Evolutionary conservation across 2,113 vertebrate genomes (phyloP), one percentile per base, ranked within the genome.

Genomic region (Salvelinus sp.): DNA sequence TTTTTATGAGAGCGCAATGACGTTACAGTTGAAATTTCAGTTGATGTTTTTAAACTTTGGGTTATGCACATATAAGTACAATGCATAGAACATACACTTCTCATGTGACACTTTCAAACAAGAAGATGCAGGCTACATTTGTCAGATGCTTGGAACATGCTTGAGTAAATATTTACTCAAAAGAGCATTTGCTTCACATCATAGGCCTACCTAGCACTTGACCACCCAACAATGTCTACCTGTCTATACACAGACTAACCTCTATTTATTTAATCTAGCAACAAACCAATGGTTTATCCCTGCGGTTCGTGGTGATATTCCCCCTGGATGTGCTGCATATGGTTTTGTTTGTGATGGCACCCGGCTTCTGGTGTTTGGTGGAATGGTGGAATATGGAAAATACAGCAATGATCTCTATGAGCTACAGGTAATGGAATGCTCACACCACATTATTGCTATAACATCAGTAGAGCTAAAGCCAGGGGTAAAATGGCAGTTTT

Each of bases 251-350:
- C 60, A 22, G n/a, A 18, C 14, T 9, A 28, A 38, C 4, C n/a
- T 72, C 16, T 30, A 25, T 13, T 20, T 83, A 10, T 79, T 72
- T 0, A 57, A 62, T 76, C 85, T 83, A 97, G 96, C 96, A 1
- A 97, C 96, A 84, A 97, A 97, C 90, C 96, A 97, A 91, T 97
- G 96, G 96, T 97, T 97, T 88, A 97, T 97, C 88, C 96, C 96
- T 6, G 96, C 96, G 0, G 96, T 97, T 75, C 93, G 96, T 78
- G 96, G 96, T 9, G 96, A 97, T 84, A 96, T 97, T 28, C 96
- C 96, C 2, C 96, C 96, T 12, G 96, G 96, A n/a, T 97, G 96
- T 79, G 96, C 96, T 9, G 96, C 96, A 12, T 97, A 97, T 80
- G 96, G 96, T 71, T 97, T 97, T 69, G 96, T 97, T 72, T 97